Evolutionary conservation across 2,113 vertebrate species (phyloP), one percentile per base, ranked within the genome.

Genomic region (Gambusia holbrooki): DNA sequence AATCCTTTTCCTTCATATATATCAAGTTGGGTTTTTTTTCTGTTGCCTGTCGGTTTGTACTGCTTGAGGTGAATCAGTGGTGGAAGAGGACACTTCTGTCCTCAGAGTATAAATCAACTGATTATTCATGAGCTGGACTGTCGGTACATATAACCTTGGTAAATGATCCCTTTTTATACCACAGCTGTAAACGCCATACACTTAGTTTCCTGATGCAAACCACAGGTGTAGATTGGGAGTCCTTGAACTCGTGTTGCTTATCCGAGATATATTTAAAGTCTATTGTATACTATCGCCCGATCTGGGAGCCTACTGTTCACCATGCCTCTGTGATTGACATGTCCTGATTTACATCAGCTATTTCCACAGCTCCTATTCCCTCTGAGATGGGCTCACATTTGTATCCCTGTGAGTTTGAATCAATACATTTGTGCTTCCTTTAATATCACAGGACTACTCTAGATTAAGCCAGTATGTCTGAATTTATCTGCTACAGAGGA

Each of bases 91-190:
- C 74, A 64, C 25, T 37, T 76, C 76, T 74, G 80, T 91, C 88
- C 85, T 82, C 66, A 74, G 74, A 82, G 72, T 81, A 62, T 35
- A 78, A 68, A 85, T 85, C 15, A 72, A 72, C 82, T 88, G 69
- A 54, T 88, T 90, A 91, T 89, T 91, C 77, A 87, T 88, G 82
- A 88, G 73, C 51, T 69, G 42, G 64, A 25, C 42, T 79, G 70
- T 48, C 64, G 61, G 77, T 74, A 54, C 64, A 65, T 27, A 40
- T 80, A 81, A 86, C 89, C 89, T 89, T 89, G 74, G 74, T 87
- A 78, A 84, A 84, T 54, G 79, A 84, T 85, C 77, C 80, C 72
- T 76, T 90, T 91, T 63, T 86, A 25, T 70, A 74, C 69, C 83
- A 77, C 61, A 79, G 85, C 77, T 82, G 65, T 80, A 72, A 35